Evolutionary conservation across 2,888 invertebrate species (phyloP).

Genomic region (Archips crataeganus): DNA sequence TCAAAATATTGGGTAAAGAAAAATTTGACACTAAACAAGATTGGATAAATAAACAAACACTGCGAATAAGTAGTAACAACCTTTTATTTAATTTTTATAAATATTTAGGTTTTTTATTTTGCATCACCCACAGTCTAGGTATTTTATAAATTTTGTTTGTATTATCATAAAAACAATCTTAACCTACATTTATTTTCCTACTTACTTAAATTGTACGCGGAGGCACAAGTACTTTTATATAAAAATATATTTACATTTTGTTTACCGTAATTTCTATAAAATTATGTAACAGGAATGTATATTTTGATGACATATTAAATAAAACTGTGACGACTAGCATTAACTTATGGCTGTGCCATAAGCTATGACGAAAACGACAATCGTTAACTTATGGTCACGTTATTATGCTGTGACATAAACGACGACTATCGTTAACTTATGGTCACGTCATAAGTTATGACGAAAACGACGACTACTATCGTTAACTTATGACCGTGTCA

Average conservation of each 20-base stretch:
- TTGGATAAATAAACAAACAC: constrained; percentile 18
- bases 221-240: constrained; percentile 25
- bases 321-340: neutral
- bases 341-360: neutral
- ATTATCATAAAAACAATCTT: constrained; percentile 38
- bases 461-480: neutral
- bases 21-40: too few species aligned
- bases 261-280: neutral
- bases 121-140: constrained; percentile 40
- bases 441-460: neutral
- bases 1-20: too few species aligned
- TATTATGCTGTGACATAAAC: neutral
- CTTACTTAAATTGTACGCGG: constrained; percentile 35
- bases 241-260: constrained; percentile 37
- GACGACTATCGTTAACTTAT: neutral
- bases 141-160: constrained; percentile 8
- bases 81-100: constrained; percentile 34
- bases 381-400: neutral
- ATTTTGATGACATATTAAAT: neutral
- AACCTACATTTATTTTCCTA: constrained; percentile 33
- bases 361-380: neutral
- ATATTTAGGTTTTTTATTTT: constrained; percentile 36
- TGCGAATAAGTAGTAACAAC: constrained; percentile 24
- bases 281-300: constrained; percentile 1
- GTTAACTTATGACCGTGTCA: neutral